A percentile compares a stretch with the other conserved stretches of the same genome.
phyloP scores from a whole-genome alignment of 2,113 vertebrate genomes.

The Edolisoma coerulescens region DNA sequence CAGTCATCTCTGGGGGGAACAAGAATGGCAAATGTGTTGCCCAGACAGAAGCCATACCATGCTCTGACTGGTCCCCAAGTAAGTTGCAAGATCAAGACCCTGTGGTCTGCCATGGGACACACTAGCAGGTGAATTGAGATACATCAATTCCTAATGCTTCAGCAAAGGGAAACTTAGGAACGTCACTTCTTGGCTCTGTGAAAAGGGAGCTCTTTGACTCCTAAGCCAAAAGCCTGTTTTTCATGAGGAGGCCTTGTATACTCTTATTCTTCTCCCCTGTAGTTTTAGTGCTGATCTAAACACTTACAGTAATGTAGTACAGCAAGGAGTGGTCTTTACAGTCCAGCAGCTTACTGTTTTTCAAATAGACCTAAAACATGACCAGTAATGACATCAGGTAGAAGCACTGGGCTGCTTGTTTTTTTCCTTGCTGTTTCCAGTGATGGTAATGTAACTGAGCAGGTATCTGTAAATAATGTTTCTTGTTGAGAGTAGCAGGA shows the following conservation, averaged over 20 bases:
- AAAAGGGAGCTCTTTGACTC: not conserved
- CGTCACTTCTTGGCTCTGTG: not conserved
- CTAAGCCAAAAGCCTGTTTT: not conserved
- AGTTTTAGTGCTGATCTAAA: not conserved
- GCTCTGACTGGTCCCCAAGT: not conserved
- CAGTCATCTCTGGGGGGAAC: not conserved
- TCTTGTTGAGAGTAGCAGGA: not conserved
- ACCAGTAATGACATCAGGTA: not conserved
- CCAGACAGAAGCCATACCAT: not conserved
- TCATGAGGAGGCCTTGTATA: not conserved
- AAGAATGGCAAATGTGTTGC: not conserved
- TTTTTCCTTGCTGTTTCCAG: not conserved
- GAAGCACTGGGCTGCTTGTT: not conserved
- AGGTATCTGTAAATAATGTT: not conserved
- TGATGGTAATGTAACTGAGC: not conserved
- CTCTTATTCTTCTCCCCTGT: not conserved
- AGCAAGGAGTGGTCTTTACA: not conserved
- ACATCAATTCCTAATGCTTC: not conserved
- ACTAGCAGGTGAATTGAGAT: not conserved
- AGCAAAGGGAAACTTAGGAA: not conserved
- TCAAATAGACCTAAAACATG: not conserved
- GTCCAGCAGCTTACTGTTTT: not conserved
- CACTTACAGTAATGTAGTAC: not conserved
- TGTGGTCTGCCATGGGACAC: rapidly evolving
- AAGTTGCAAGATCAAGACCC: not conserved